Evolutionary conservation across 2,888 invertebrate genomes (phyloP).

Genomic region (Cataglyphis cursor): DNA sequence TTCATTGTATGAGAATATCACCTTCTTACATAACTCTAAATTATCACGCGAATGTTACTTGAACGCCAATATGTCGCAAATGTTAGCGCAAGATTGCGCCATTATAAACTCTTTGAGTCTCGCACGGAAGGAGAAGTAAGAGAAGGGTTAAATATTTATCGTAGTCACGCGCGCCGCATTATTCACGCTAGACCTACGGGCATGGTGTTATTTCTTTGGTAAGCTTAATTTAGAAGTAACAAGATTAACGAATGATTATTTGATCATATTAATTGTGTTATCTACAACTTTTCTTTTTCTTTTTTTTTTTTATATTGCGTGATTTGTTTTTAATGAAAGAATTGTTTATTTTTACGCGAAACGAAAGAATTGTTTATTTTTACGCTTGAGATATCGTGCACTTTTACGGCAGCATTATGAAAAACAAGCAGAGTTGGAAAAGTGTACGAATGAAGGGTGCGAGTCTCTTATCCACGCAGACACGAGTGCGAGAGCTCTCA

Average conservation of each 20-base stretch:
- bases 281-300: constrained; percentile 33
- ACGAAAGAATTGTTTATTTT: constrained; percentile 38
- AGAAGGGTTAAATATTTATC: constrained; percentile 69
- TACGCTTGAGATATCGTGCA: constrained; percentile 59
- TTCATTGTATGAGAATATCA: constrained; percentile 1
- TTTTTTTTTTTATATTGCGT: constrained; percentile 34
- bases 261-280: constrained; percentile 24
- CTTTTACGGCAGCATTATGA: constrained; percentile 37
- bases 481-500: constrained; percentile 74
- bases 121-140: constrained; percentile 64
- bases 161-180: constrained; percentile 72
- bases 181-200: constrained; percentile 65
- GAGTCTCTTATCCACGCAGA: constrained; percentile 77
- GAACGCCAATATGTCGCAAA: constrained; percentile 42
- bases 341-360: constrained; percentile 36
- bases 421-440: constrained; percentile 48
- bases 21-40: not conserved
- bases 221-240: constrained; percentile 72
- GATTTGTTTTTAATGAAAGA: constrained; percentile 43
- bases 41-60: constrained; percentile 19
- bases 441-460: constrained; percentile 59
- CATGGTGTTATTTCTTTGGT: constrained; percentile 65
- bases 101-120: constrained; percentile 66
- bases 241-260: constrained; percentile 53
- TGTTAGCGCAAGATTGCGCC: constrained; percentile 61